Conservation (phyloP, 2,797 vertebrate species). For the Pangasius larnaudii region DNA sequence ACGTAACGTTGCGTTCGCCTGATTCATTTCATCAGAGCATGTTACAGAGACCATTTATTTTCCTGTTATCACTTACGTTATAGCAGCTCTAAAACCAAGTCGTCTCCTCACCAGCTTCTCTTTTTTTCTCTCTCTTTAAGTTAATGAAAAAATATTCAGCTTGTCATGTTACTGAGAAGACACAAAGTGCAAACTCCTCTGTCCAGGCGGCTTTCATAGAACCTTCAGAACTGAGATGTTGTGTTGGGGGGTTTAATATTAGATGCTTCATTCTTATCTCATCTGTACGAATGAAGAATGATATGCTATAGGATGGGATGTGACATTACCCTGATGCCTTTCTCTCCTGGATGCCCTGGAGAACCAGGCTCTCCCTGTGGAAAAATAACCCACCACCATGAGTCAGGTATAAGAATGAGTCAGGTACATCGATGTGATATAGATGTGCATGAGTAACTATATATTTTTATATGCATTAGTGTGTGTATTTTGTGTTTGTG, state of each 20-base stretch:
- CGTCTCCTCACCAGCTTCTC: background rate
- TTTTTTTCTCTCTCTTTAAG: background rate
- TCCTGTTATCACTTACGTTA: background rate
- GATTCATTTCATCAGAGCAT: background rate
- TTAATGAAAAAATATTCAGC: background rate
- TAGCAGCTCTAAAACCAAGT: background rate
- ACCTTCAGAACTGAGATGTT: background rate
- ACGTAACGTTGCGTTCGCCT: background rate
- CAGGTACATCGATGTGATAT: background rate
- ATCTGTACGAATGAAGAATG: background rate
- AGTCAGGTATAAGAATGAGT: background rate
- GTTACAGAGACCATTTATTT: background rate
- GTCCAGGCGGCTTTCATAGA: background rate
- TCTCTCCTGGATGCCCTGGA: constrained; percentile 80
- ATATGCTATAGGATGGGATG: background rate
- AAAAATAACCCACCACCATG: constrained; percentile 36
- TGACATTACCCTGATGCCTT: constrained; percentile 81
- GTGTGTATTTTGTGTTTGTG: constrained; percentile 10
- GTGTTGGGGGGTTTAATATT: background rate
- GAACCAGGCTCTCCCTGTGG: constrained; percentile 81
- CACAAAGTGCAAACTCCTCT: too few relatives aligned
- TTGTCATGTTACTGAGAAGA: background rate
- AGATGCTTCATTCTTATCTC: background rate
- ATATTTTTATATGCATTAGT: background rate
- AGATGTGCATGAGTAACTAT: constrained; percentile 3